phyloP scores from a whole-genome alignment of 2,888 invertebrate genomes.

The Rutpela maculata region DNA sequence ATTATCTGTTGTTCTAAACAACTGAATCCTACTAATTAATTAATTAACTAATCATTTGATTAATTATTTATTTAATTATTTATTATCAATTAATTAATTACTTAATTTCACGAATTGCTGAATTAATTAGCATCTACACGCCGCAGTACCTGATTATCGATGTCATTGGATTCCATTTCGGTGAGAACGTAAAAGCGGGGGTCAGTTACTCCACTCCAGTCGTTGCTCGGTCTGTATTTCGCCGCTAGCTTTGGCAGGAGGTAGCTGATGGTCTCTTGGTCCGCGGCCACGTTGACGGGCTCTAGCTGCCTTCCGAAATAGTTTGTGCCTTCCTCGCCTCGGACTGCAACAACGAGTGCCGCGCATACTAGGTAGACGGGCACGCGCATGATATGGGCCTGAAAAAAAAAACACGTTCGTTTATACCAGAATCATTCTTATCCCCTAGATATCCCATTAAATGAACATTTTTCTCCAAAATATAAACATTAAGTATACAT shows the following conservation, averaged over 20 bases:
- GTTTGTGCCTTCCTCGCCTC: constrained; percentile 64
- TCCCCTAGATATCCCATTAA: too few species aligned
- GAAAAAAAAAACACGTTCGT: constrained; percentile 48
- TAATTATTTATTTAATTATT: too few species aligned
- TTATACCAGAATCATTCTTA: too few species aligned
- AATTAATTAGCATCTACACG: neutral
- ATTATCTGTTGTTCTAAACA: too few species aligned
- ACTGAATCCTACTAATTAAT: too few species aligned
- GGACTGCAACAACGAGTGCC: constrained; percentile 67
- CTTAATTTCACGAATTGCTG: too few species aligned
- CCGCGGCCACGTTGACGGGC: constrained; percentile 67
- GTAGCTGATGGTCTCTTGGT: constrained; percentile 73
- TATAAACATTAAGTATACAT: too few species aligned
- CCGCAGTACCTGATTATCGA: constrained; percentile 67
- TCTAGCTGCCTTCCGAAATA: constrained; percentile 63
- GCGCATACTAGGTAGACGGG: constrained; percentile 71
- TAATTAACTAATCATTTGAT: too few species aligned
- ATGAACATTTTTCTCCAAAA: too few species aligned
- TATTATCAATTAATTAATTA: too few species aligned
- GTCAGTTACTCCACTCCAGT: constrained; percentile 71
- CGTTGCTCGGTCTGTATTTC: constrained; percentile 73
- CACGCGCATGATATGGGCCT: constrained; percentile 69
- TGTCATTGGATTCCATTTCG: constrained; percentile 69
- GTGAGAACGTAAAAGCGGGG: constrained; percentile 73
- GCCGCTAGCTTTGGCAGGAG: constrained; percentile 76